Evolutionary conservation across 1,140 invertebrate species (phyloP).

Genomic region (Branchinecta lindahli): DNA sequence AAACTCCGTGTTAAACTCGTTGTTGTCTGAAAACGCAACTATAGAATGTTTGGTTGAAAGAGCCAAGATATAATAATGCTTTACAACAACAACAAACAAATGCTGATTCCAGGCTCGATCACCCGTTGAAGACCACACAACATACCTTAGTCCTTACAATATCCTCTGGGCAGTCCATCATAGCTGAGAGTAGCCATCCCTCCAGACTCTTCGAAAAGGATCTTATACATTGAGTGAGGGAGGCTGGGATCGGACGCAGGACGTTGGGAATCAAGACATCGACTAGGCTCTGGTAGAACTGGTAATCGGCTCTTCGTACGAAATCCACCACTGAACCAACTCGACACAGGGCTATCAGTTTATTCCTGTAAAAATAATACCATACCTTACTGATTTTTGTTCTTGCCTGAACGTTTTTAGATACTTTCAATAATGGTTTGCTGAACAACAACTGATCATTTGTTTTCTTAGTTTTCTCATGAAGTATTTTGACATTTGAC

Average conservation of each 20-base stretch:
- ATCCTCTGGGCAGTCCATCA: conserved; percentile 65
- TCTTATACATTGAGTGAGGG: conserved; percentile 79
- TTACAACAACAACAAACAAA: too few species aligned
- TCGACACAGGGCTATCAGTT: conserved; percentile 42
- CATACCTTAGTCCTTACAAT: conserved; percentile 65
- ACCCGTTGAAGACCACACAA: too few species aligned
- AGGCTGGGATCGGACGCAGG: conserved; percentile 78
- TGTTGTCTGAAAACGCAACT: too few species aligned
- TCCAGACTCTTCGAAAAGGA: conserved; percentile 87
- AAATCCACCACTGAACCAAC: conserved; percentile 48
- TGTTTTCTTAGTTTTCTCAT: too few species aligned
- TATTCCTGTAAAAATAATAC: conserved; percentile 33
- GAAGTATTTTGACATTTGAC: too few species aligned
- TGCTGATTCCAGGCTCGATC: too few species aligned
- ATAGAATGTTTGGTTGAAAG: too few species aligned
- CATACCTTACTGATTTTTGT: background rate
- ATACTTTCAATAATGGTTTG: too few species aligned
- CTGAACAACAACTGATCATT: too few species aligned
- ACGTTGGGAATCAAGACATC: conserved; percentile 93
- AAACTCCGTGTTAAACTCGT: too few species aligned
- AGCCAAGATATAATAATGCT: too few species aligned
- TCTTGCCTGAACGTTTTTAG: too few species aligned
- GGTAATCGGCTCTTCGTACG: conserved; percentile 66
- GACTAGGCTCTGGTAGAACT: conserved; percentile 89
- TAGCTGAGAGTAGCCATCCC: conserved; percentile 67